Evolutionary conservation across 1,140 invertebrate genomes (phyloP).

Genomic region (Teleogryllus occipitalis): DNA sequence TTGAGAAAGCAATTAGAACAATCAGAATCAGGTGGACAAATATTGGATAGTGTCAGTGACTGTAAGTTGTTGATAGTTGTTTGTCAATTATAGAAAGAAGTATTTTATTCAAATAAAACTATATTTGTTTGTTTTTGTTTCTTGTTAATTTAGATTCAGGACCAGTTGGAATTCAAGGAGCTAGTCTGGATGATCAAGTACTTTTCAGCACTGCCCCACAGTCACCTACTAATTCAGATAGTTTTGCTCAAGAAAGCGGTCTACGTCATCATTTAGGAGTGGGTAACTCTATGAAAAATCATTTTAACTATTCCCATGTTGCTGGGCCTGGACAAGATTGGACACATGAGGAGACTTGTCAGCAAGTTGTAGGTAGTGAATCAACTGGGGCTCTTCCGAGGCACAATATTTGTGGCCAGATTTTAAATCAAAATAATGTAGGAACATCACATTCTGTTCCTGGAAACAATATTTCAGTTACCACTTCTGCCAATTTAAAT

Average conservation of each 20-base stretch:
- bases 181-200: slow-evolving; percentile 37
- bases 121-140: neutral
- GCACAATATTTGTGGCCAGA: neutral
- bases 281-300: neutral
- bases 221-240: slow-evolving; percentile 28
- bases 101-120: neutral
- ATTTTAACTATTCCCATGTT: neutral
- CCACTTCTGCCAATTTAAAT: neutral
- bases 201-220: slow-evolving; percentile 40
- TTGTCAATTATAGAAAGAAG: no score
- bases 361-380: neutral
- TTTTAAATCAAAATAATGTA: neutral
- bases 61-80: no score
- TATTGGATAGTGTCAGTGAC: no score
- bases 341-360: neutral
- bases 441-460: neutral
- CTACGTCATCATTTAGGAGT: neutral
- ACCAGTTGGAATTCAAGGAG: slow-evolving; percentile 25
- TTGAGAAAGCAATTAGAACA: neutral
- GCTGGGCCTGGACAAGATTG: neutral
- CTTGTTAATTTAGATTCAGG: neutral
- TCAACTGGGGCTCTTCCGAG: neutral
- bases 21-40: neutral
- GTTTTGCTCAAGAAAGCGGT: neutral
- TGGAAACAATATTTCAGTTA: neutral